Evolutionary conservation across 2,888 invertebrate species (phyloP), one percentile per base, ranked within the genome.

Genomic region (Cephalotes varians): DNA sequence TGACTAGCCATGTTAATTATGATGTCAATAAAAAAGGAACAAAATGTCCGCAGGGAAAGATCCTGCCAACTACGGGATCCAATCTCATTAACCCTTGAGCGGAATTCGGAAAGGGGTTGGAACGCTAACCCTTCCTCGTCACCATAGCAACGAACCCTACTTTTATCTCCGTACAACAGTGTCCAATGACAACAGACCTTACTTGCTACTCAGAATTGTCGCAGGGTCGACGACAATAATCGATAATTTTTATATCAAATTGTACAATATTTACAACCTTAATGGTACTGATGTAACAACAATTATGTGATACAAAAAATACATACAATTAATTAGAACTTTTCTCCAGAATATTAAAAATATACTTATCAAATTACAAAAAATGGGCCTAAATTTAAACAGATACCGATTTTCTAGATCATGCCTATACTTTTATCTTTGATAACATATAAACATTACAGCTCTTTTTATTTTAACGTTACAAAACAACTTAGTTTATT

Each of bases 61-160:
- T 67, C 82, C 84, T 81, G 83, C 74, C 85, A 84, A 74, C 81
- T 81, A 58, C 34, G 28, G 51, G 62, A 31, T 86, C 91, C 92
- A 91, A 93, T 92, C 92, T 92, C 92, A 92, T 93, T 93, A 93
- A 93, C 93, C 92, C 92, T 91, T 93, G 81, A 74, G 67, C 80
- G 85, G 87, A 89, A 90, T 92, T 90, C 90, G 83, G 86, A 86
- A 88, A 86, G 87, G 91, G 91, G 85, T 88, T 84, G 89, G 88
- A 85, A 85, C 88, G 87, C 90, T 91, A 92, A 91, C 91, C 91
- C 92, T 92, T 92, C 87, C 83, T 47, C 49, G 92, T 92, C 86
- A 79, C 84, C 92, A 92, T 92, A 83, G 92, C 84, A 90, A 92
- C 92, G 87, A 91, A 89, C 88, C 87, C 88, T 89, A 85, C 90